Conservation (phyloP, 2,797 vertebrate genomes). For the Neomorphus geoffroyi region DNA sequence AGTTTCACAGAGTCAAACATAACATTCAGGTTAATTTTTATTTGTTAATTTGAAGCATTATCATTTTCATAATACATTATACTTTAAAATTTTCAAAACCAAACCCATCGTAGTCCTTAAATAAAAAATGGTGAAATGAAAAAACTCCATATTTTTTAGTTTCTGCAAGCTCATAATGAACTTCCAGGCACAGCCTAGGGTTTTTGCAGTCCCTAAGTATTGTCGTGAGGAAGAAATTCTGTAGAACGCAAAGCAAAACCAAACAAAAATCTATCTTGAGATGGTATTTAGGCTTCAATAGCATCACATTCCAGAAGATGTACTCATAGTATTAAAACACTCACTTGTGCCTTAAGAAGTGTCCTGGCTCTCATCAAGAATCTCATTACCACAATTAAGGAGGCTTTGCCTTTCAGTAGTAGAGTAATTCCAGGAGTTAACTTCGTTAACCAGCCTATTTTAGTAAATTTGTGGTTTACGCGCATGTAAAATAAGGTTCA, state of each 20-base stretch:
- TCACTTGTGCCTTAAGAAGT: neutral
- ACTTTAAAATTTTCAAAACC: neutral
- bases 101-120: neutral
- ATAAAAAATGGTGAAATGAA: neutral
- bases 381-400: conserved; percentile 51
- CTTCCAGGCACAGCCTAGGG: neutral
- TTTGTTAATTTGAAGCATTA: neutral
- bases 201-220: neutral
- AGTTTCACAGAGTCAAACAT: neutral
- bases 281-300: neutral
- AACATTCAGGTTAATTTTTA: neutral
- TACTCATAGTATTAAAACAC: neutral
- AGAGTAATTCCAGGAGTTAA: conserved; percentile 43
- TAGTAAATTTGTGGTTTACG: neutral
- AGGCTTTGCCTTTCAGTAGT: conserved; percentile 39
- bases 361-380: conserved; percentile 26
- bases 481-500: conserved; percentile 26
- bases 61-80: neutral
- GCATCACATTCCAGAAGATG: neutral
- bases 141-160: neutral
- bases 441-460: conserved; percentile 49
- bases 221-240: neutral
- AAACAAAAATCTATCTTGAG: neutral
- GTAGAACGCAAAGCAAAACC: neutral
- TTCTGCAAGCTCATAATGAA: neutral